These are phyloP conservation scores for Perizoma affinitatum DNA, from an alignment of 2,888 invertebrate genomes.

Conservation along the genomic window DNA sequence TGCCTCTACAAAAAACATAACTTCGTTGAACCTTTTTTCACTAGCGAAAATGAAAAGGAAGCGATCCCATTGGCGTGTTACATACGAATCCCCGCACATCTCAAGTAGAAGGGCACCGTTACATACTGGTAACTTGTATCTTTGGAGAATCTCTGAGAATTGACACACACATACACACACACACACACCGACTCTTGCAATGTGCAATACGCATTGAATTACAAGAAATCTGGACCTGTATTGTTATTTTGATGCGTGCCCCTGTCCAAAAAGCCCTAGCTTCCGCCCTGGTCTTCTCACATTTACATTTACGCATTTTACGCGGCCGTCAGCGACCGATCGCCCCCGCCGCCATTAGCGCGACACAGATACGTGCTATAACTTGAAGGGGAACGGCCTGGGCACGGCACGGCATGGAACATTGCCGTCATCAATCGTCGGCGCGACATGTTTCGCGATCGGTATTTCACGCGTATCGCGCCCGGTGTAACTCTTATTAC, in stretches of 20 bases:
- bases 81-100: too few relatives aligned
- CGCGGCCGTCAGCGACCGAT: constrained; percentile 60
- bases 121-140: too few relatives aligned
- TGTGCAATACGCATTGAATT: too few relatives aligned
- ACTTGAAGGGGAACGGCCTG: constrained; percentile 55
- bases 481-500: constrained; percentile 26
- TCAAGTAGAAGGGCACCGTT: too few relatives aligned
- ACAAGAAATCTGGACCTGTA: too few relatives aligned
- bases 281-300: constrained; percentile 45
- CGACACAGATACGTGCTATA: constrained; percentile 56
- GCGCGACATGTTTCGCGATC: constrained; percentile 52
- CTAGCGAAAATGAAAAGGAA: too few relatives aligned
- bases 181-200: too few relatives aligned
- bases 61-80: too few relatives aligned
- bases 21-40: too few relatives aligned
- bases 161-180: too few relatives aligned
- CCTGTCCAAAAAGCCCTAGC: constrained; percentile 28
- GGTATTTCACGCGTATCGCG: constrained; percentile 45
- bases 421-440: constrained; percentile 64
- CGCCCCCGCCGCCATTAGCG: constrained; percentile 59
- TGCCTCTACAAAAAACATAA: too few relatives aligned
- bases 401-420: constrained; percentile 36
- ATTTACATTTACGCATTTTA: constrained; percentile 68
- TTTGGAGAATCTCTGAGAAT: too few relatives aligned
- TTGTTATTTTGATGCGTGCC: constrained; percentile 8